phyloP scores from a whole-genome alignment of 2,113 vertebrate species.

The Apodemus speciosus region DNA sequence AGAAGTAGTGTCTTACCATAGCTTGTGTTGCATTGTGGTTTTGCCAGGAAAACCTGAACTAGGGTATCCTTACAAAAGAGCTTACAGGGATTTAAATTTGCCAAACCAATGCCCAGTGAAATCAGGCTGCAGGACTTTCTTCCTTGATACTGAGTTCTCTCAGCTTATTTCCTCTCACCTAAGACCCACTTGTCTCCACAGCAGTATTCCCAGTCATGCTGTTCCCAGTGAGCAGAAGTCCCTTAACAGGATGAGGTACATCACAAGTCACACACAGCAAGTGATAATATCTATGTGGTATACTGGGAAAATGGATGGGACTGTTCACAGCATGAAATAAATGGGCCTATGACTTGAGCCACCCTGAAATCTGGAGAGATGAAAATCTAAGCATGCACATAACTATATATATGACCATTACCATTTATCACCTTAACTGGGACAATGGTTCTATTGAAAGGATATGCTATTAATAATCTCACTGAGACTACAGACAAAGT shows the following conservation, averaged over 20 bases:
- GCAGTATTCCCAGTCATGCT: neutral
- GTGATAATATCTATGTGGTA: neutral
- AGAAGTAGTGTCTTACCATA: neutral
- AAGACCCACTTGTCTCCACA: neutral
- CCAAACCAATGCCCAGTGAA: neutral
- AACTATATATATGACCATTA: neutral
- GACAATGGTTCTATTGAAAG: neutral
- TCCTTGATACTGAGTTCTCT: neutral
- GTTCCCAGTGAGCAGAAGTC: constrained; percentile 5
- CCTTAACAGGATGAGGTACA: neutral
- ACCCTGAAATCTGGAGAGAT: constrained; percentile 12
- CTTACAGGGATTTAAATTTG: neutral
- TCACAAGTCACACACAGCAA: neutral
- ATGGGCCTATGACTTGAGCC: neutral
- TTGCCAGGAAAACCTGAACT: neutral
- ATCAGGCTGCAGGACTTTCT: neutral
- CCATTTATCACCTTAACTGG: constrained; percentile 24
- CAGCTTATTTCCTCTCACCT: constrained; percentile 24
- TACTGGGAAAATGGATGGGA: neutral
- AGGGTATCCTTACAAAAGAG: neutral
- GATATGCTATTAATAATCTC: constrained; percentile 14
- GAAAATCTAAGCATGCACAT: neutral
- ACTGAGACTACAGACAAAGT: constrained; percentile 18
- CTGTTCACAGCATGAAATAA: neutral
- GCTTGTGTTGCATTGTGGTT: neutral